Percentiles rank a stretch among this genome's conserved stretches.
Evolutionary conservation across 92 coral and sea anemone genomes (phyloP).

Genomic region (Nematostella vectensis): DNA sequence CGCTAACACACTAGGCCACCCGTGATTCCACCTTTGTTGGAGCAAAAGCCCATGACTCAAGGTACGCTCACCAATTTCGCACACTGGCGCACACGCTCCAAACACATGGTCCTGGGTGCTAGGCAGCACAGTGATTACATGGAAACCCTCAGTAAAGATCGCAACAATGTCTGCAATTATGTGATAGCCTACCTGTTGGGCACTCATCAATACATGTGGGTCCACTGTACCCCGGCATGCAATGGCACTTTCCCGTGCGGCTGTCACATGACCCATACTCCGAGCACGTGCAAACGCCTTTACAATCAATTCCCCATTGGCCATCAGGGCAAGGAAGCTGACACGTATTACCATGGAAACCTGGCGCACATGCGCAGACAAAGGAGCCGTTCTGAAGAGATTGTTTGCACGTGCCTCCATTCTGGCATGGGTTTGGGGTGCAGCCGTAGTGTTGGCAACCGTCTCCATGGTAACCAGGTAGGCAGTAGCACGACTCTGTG

Average conservation of each 20-base stretch:
- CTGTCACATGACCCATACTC: conserved; percentile 68
- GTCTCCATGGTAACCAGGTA: conserved; percentile 79
- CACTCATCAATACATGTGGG: conserved; percentile 50
- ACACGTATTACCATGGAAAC: conserved; percentile 77
- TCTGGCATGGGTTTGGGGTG: conserved; percentile 75
- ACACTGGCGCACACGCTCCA: too few relatives aligned
- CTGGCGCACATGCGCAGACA: conserved; percentile 49
- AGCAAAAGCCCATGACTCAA: too few relatives aligned
- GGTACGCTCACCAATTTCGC: too few relatives aligned
- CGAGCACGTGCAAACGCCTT: conserved; percentile 48
- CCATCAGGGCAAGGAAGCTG: conserved; percentile 80
- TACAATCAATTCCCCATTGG: conserved; percentile 77
- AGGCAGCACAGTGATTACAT: too few relatives aligned
- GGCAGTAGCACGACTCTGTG: conserved; percentile 64
- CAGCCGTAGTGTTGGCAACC: conserved; percentile 93
- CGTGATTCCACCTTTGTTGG: too few relatives aligned
- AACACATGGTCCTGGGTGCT: too few relatives aligned
- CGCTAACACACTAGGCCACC: too few relatives aligned
- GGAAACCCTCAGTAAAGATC: too few relatives aligned
- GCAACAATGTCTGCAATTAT: too few relatives aligned
- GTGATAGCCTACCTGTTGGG: neutral
- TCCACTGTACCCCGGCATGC: conserved; percentile 68
- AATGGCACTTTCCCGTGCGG: conserved; percentile 71
- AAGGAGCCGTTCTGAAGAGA: conserved; percentile 18
- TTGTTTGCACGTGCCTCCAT: conserved; percentile 61